A percentile compares a stretch with the other conserved stretches of the same genome.
phyloP scores from a whole-genome alignment of 2,888 invertebrate species.

The Brachypterus glaber region DNA sequence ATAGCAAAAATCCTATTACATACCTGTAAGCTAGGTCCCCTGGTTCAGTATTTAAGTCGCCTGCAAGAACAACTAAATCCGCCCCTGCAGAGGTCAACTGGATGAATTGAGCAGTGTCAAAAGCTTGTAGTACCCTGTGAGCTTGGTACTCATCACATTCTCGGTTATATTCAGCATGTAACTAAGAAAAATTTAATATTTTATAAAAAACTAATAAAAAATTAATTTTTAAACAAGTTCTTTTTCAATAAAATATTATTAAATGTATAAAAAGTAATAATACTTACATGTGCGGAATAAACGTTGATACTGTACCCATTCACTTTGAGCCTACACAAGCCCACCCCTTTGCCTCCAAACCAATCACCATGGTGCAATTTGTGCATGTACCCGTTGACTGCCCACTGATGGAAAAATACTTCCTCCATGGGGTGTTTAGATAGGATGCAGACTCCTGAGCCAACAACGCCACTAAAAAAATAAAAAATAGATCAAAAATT shows the following conservation, averaged over 20 bases:
- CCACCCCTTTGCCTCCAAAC: conserved; percentile 96
- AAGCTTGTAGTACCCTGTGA: conserved; percentile 88
- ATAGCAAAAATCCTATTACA: no score
- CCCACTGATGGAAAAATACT: conserved; percentile 86
- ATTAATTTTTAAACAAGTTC: no score
- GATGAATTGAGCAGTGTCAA: conserved; percentile 91
- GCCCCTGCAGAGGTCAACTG: conserved; percentile 68
- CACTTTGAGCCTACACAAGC: conserved; percentile 64
- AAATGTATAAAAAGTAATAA: conserved; percentile 7
- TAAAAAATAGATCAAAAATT: no score
- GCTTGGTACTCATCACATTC: conserved; percentile 81
- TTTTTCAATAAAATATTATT: conserved; percentile 6
- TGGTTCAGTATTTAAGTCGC: conserved; percentile 91
- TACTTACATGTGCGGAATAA: conserved; percentile 82
- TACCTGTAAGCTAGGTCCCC: conserved; percentile 69
- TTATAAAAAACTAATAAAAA: conserved; percentile 2
- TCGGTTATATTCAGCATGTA: conserved; percentile 89
- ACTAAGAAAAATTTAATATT: conserved; percentile 44
- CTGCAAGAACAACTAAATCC: conserved; percentile 80
- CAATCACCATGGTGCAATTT: conserved; percentile 95
- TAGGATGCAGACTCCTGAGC: conserved; percentile 82
- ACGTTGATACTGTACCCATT: conserved; percentile 66
- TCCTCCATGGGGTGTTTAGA: conserved; percentile 77
- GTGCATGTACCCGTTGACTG: conserved; percentile 95
- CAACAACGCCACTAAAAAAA: conserved; percentile 72